Evolutionary conservation across 2,797 vertebrate species (phyloP).

Genomic region (Octomys mimax): DNA sequence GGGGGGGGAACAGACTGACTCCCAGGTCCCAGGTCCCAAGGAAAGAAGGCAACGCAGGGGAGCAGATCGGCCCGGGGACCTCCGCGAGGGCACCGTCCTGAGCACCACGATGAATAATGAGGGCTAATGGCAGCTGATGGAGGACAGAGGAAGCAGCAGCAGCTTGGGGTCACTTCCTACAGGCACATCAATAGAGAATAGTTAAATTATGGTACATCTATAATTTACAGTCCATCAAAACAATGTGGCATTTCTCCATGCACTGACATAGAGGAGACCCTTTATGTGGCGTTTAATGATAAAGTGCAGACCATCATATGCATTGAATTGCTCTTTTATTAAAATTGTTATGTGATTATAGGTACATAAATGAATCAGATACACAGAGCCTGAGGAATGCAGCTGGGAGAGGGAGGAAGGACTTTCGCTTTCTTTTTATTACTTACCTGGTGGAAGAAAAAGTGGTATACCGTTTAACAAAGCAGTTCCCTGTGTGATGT

Average conservation of each 20-base stretch:
- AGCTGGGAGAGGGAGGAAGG: neutral
- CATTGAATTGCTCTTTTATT: conserved; percentile 56
- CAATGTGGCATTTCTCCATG: neutral
- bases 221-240: conserved; percentile 16
- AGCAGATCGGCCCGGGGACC: neutral
- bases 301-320: conserved; percentile 29
- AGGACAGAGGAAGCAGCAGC: conserved; percentile 61
- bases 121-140: conserved; percentile 22
- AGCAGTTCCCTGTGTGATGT: too few relatives aligned
- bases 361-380: conserved; percentile 29
- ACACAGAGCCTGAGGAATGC: conserved; percentile 18
- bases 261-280: neutral
- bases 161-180: conserved; percentile 59
- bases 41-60: neutral
- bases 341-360: conserved; percentile 54
- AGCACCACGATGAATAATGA: conserved; percentile 22
- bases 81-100: neutral
- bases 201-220: conserved; percentile 36
- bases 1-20: neutral
- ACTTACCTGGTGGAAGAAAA: conserved; percentile 15
- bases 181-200: conserved; percentile 27
- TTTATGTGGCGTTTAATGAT: conserved; percentile 14
- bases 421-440: conserved; percentile 26
- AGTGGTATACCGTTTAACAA: neutral
- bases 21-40: neutral